Evolutionary conservation across 2,888 invertebrate genomes (phyloP), one percentile per base, ranked within the genome.

Genomic region (Drosophila diplacantha): DNA sequence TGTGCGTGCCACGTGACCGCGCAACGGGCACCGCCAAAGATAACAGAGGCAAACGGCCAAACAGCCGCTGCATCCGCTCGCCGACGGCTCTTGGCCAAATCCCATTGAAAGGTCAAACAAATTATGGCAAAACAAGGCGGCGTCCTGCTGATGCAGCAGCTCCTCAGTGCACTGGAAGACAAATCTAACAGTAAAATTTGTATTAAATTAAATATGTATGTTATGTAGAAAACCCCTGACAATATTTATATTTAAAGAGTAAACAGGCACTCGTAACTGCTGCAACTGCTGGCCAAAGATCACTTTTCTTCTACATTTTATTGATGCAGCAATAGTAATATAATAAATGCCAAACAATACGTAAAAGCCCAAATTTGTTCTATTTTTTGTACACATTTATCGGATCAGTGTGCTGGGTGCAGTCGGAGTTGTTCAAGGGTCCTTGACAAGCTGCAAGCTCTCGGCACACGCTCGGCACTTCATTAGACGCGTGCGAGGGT

Each of bases 81-180:
- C 29, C 50, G 46, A 50, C 65, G 43, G 39, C 67, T 70, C 68
- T 75, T 72, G 71, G 69, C 69, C 70, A 57, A 72, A 81, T 74
- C 70, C 51, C 75, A 79, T 77, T 79, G 73, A 85, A 85, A 85
- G 86, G 85, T 85, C 86, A 85, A 85, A 80, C 81, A 69, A 77
- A 80, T 83, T 85, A 85, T 77, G 74, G 76, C 71, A 56, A 68
- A 46, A 51, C 62, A 63, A 51, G 56, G 56, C 50, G 12, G 37
- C 24, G 50, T 52, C 54, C 52, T 49, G 52, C 37, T 63, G 57
- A 29, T 60, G 41, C 35, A 24, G 22, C 35, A 31, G 16, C 24
- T 58, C 22, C 31, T 5, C 26, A n/a, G 0, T 18, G 20, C 57
- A 58, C 57, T 20, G 35, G 5, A 2, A 11, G n/a, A 5, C 18